phyloP scores from a whole-genome alignment of 2,113 vertebrate genomes.

The Himantopus leucocephalus region DNA sequence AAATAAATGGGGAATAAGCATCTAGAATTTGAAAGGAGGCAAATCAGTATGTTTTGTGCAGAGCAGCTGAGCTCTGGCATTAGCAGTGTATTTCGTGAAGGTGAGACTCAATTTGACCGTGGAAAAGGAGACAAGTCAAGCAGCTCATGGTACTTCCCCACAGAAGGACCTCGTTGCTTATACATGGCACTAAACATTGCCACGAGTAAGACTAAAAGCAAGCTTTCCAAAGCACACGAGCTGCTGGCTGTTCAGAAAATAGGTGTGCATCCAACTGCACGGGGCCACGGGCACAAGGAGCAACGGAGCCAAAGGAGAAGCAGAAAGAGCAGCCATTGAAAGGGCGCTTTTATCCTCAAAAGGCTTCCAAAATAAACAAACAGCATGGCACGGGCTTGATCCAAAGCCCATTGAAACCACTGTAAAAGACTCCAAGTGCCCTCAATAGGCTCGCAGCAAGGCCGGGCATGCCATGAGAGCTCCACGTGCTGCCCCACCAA shows the following conservation, averaged over 20 bases:
- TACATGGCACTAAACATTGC: neutral
- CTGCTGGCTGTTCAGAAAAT: neutral
- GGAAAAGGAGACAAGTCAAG: neutral
- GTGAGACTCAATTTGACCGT: neutral
- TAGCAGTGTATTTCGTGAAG: neutral
- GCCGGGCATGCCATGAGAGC: neutral
- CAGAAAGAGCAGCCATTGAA: slow-evolving; percentile 22
- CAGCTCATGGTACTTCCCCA: neutral
- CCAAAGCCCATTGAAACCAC: neutral
- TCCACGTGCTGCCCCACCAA: neutral
- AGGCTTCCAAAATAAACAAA: slow-evolving; percentile 43
- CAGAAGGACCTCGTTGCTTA: neutral
- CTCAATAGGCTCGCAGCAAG: neutral
- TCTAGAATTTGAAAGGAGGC: neutral
- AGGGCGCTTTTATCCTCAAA: neutral
- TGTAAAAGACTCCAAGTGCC: slow-evolving; percentile 1
- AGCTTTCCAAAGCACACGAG: neutral
- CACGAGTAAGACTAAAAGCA: neutral
- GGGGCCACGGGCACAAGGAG: neutral
- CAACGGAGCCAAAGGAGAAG: neutral
- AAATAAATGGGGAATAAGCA: slow-evolving; percentile 1
- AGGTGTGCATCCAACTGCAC: neutral
- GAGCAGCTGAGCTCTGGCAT: neutral
- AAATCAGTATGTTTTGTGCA: neutral
- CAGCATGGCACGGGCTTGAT: neutral